Base-by-base conservation (phyloP, 1,140 invertebrate genomes). In the Papilio glaucus region DNA sequence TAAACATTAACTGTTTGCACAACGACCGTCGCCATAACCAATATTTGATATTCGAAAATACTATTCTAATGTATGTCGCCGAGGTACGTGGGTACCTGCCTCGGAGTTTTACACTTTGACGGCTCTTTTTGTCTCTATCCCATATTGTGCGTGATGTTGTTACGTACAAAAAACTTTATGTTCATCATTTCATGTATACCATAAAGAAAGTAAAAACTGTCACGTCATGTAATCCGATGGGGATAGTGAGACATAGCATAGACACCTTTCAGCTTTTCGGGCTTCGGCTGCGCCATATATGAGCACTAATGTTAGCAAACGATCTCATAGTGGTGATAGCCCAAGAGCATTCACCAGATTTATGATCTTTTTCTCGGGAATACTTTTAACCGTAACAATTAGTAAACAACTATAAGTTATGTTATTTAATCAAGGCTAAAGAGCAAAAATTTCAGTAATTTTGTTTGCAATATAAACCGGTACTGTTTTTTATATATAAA, bases 41-140 rank as follows among this genome's bases (percentile, higher is more conserved):
- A 93, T 93, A 91, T 93, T 93, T 86, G 86, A 91, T 85, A 87
- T 91, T 93, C 86, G 89, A 93, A 93, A 92, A 93, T 89, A 90
- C 89, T 87, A 89, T 92, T 89, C 89, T 90, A 88, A 91, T 90
- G 87, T 89, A 86, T 92, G 87, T 90, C 81, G 87, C 67, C 45
- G 24, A 82, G 82, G 85, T 88, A 89, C 86, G 88, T 82, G 80
- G 80, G 78, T 78, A 83, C 85, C 83, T 82, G 83, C 80, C 83
- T 84, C 78, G 74, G 75, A 73, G 74, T 88, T 84, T 88, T 81
- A 86, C 85, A 88, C 86, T 86, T 88, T 89, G 84, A 86, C 85
- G 88, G 88, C 86, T 83, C 84, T 85, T 90, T 90, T 88, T 77
- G 85, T 86, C 76, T 87, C 73, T 80, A 49, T 82, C 71, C 21